Evolutionary conservation across 1,140 invertebrate species (phyloP).

Genomic region (Orussus abietinus): DNA sequence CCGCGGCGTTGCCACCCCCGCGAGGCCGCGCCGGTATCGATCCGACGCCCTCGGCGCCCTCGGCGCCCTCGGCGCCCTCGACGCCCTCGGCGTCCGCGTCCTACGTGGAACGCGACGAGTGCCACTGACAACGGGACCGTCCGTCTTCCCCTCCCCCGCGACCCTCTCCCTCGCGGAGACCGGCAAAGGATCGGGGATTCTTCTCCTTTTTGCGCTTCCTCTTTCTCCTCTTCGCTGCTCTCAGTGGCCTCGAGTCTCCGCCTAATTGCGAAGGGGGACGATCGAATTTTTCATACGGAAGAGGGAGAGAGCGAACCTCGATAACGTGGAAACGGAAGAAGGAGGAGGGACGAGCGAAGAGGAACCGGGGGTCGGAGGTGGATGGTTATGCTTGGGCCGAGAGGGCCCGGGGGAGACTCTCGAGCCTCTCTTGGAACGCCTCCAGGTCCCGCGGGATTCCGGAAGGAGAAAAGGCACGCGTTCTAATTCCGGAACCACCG

Average conservation of each 20-base stretch:
- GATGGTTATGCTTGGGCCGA: no score
- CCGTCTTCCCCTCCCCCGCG: conserved; percentile 7
- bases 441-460: conserved; percentile 26
- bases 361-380: neutral
- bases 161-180: conserved; percentile 7
- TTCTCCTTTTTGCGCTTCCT: neutral
- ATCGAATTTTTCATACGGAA: no score
- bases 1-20: conserved; percentile 17
- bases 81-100: conserved; percentile 42
- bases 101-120: conserved; percentile 36
- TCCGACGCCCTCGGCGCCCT: no score
- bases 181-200: no score
- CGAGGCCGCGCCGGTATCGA: conserved; percentile 41
- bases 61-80: no score
- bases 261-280: no score
- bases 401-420: no score
- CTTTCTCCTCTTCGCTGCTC: neutral
- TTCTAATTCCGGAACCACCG: conserved; percentile 39
- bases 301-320: neutral
- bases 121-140: conserved; percentile 37
- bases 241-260: conserved; percentile 12
- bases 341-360: neutral
- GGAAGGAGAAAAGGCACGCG: conserved; percentile 24
- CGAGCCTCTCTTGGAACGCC: conserved; percentile 37
- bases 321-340: neutral